Evolutionary conservation across 2,113 vertebrate species (phyloP), one percentile per base, ranked within the genome.

Genomic region (Haemorhous mexicanus): DNA sequence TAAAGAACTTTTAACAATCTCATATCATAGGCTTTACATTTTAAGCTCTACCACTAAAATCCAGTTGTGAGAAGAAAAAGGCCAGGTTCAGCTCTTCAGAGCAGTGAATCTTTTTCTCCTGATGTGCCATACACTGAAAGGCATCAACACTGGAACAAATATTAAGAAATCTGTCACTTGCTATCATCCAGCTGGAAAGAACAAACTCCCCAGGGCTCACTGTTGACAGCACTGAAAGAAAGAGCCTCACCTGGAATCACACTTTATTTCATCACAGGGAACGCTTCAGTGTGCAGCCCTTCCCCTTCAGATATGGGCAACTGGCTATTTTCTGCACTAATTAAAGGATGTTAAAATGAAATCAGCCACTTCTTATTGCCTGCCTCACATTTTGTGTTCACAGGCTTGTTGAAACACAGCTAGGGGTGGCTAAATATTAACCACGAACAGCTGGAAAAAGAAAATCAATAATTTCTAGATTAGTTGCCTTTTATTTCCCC

Each of bases 321-420:
- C 27, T 59, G 43, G 63, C 77, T 59, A 33, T 58, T 90, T 94
- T 94, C 62, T 56, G 62, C 78, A 49, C 91, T 96, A 96, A 97
- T 96, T 97, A 96, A 95, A 94, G 83, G 79, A 96, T 62, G 41
- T 44, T 88, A 75, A 90, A 95, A 84, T 46, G 49, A 93, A 86
- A 58, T 91, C 76, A 81, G 70, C 41, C 81, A n/a, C 89, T 88
- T 66, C 68, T 55, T 69, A 90, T 37, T 46, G 49, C 78, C 82
- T 41, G 37, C 46, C 84, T 75, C 39, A 73, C 56, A 78, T 78
- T 93, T 73, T 77, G 32, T 56, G 78, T 89, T 87, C 95, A 73
- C 89, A 87, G 39, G 58, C 23, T 13, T 39, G 7, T 41, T 87
- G 67, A 49, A 75, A 49, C 35, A 52, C 49, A 70, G 83, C 44